Evolutionary conservation across 2,797 vertebrate species (phyloP).

Genomic region (Lacerta agilis): DNA sequence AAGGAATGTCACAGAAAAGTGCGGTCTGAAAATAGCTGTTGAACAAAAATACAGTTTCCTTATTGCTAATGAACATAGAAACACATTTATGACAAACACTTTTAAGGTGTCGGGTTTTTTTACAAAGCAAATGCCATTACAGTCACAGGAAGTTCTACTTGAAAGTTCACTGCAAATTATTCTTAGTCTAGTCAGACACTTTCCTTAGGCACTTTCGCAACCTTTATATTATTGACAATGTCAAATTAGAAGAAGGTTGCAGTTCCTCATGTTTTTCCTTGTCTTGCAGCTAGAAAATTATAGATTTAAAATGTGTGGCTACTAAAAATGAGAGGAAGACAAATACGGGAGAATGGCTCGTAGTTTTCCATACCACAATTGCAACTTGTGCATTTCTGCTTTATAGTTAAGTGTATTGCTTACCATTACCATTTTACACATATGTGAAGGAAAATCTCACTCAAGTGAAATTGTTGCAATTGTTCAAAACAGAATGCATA

Average conservation of each 20-base stretch:
- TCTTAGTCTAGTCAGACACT: not conserved
- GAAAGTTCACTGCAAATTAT: not conserved
- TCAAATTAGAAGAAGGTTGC: not conserved
- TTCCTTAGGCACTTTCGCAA: not conserved
- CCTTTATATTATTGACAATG: not conserved
- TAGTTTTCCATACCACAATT: not conserved
- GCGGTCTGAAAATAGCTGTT: not conserved
- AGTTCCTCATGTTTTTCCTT: no score
- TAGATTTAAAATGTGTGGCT: conserved; percentile 22
- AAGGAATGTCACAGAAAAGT: not conserved
- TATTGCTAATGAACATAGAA: not conserved
- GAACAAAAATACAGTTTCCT: not conserved
- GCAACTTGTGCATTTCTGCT: not conserved
- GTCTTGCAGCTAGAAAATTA: conserved; percentile 1
- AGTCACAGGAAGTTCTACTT: not conserved
- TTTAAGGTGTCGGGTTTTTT: not conserved
- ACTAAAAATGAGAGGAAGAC: not conserved
- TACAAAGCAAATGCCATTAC: not conserved
- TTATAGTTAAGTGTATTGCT: not conserved
- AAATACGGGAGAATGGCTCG: not conserved
- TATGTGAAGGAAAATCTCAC: conserved; percentile 24
- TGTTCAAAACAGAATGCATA: not conserved
- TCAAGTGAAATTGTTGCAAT: not conserved
- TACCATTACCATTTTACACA: not conserved
- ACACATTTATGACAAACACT: not conserved